Evolutionary conservation across 2,797 vertebrate genomes (phyloP), one percentile per base, ranked within the genome.

Genomic region (Sphenodon punctatus): DNA sequence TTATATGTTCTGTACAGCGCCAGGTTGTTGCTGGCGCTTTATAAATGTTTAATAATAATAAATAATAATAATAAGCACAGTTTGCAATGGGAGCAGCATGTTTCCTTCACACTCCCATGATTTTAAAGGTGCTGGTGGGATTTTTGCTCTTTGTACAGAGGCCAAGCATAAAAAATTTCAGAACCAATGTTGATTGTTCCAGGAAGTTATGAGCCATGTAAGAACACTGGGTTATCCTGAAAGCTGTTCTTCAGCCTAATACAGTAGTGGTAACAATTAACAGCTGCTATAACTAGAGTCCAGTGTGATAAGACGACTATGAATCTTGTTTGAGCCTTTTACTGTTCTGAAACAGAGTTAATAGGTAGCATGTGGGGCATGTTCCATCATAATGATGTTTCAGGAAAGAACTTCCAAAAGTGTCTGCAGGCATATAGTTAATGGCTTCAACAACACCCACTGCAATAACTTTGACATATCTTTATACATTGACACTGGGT

Each of bases 61-160:
- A n/a, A n/a, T n/a, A n/a, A n/a, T n/a, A n/a, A n/a, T n/a, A 81
- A 79, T 78, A 45, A 11, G 16, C 5, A 8, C 22, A 25, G 5
- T 25, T 73, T 68, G 11, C 36, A 80, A 69, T 65, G 34, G 73
- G 49, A 38, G 27, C 13, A 63, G 41, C 6, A 1, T 67, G 11
- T 45, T 86, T 60, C 48, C 81, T 88, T 61, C 51, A 55, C 85
- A 78, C 32, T 80, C 19, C 15, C 10, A 66, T 58, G 51, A 75
- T 19, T 80, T 79, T 36, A 85, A 80, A 67, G 10, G 10, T 73
- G 16, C 59, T 49, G 22, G 3, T 1, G 23, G 8, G 17, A 56
- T 43, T 85, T 88, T 65, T 41, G 15, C 36, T 78, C 30, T 70
- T 61, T 20, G 23, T 85, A 78, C 46, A 59, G 42, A 67, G 8